Conservation (phyloP, 2,797 vertebrate genomes). For the Eulemur coronatus region DNA sequence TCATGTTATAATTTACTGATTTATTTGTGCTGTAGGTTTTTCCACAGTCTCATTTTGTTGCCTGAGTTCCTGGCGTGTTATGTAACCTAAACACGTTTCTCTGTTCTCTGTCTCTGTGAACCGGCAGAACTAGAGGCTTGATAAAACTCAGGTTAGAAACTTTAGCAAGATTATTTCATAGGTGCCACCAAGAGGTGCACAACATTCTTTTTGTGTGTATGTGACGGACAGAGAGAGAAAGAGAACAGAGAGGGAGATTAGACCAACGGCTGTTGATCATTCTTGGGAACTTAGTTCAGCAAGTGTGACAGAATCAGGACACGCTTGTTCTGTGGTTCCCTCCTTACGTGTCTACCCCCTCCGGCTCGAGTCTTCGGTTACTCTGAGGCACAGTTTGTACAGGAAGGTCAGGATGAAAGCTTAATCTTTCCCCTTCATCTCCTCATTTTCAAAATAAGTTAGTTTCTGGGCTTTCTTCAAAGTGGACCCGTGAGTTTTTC, state of each 20-base stretch:
- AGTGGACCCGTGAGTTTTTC: not conserved
- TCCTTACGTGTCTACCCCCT: too few relatives aligned
- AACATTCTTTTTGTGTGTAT: not conserved
- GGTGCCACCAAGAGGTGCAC: not conserved
- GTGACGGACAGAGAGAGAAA: not conserved
- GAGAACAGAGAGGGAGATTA: not conserved
- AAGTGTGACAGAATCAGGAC: not conserved
- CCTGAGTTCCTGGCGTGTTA: not conserved
- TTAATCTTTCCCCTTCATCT: not conserved
- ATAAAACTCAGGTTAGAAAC: too few relatives aligned
- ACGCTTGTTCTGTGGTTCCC: not conserved
- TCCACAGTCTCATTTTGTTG: not conserved
- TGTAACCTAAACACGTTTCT: not conserved
- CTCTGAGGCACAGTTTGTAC: not conserved
- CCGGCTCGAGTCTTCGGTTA: too few relatives aligned
- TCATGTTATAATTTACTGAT: not conserved
- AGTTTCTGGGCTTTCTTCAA: not conserved
- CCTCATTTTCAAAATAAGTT: not conserved
- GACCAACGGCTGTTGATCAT: not conserved
- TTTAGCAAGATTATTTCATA: too few relatives aligned
- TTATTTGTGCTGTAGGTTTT: not conserved
- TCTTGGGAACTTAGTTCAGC: fast-evolving
- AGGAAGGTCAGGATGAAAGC: not conserved
- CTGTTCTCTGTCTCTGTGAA: not conserved
- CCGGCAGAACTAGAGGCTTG: not conserved